Conservation (phyloP, 2,888 invertebrate species). For the Sinopyrophorus schimmeli region DNA sequence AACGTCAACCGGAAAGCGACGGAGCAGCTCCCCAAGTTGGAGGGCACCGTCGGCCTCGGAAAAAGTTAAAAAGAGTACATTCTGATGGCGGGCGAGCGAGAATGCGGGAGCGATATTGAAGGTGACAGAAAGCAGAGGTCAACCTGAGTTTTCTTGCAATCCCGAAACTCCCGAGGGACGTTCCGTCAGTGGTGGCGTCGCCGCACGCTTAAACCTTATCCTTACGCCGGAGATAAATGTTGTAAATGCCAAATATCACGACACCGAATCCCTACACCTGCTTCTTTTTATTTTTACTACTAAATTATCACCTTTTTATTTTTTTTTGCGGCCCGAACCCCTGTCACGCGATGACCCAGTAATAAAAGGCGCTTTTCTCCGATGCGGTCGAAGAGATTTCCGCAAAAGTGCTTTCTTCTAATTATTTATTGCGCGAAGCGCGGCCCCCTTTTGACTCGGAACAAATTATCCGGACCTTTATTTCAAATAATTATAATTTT, state of each 20-base stretch:
- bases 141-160: constrained; percentile 44
- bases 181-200: constrained; percentile 28
- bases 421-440: too few relatives aligned
- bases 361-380: too few relatives aligned
- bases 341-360: too few relatives aligned
- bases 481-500: too few relatives aligned
- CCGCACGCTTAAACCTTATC: constrained; percentile 21
- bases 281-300: too few relatives aligned
- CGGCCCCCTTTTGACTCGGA: too few relatives aligned
- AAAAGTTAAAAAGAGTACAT: constrained; percentile 14
- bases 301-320: too few relatives aligned
- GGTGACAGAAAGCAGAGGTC: constrained; percentile 49
- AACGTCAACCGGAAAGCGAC: constrained; percentile 44
- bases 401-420: too few relatives aligned
- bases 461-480: too few relatives aligned
- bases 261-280: constrained; percentile 12
- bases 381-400: too few relatives aligned
- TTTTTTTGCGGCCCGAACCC: too few relatives aligned
- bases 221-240: constrained; percentile 22
- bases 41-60: constrained; percentile 1
- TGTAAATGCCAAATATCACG: constrained; percentile 15
- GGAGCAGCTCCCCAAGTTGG: constrained; percentile 21
- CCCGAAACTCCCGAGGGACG: constrained; percentile 32
- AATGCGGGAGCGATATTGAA: constrained; percentile 44
- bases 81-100: constrained; percentile 36